A percentile compares a stretch with the other conserved stretches of the same genome.
Conservation (phyloP, 2,888 invertebrate genomes). For the Eilema sororculum region DNA sequence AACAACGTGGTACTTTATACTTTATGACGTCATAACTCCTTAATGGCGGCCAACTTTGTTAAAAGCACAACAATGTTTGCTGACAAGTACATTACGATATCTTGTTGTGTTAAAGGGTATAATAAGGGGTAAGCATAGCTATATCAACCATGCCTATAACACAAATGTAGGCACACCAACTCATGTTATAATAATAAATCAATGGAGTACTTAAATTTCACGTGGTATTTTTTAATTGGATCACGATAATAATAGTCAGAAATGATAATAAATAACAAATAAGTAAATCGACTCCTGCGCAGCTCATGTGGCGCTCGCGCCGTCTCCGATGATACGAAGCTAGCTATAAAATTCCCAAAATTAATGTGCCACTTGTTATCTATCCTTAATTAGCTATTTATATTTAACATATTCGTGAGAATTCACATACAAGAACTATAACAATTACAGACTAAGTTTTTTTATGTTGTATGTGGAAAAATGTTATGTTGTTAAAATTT, state of each 20-base stretch:
- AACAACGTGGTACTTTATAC: conserved; percentile 26
- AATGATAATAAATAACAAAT: conserved; percentile 23
- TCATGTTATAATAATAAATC: not conserved
- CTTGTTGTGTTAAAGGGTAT: conserved; percentile 1
- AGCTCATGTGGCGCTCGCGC: conserved; percentile 34
- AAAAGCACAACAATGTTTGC: conserved; percentile 8
- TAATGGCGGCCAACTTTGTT: conserved; percentile 20
- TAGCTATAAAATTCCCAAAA: conserved; percentile 57
- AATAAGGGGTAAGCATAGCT: not conserved
- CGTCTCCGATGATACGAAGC: conserved; percentile 23
- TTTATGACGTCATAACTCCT: conserved; percentile 32
- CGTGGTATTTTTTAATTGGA: not conserved
- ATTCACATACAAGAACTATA: conserved; percentile 58
- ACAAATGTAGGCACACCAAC: not conserved
- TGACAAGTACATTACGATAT: not conserved
- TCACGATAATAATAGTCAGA: conserved; percentile 4
- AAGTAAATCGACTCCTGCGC: conserved; percentile 31
- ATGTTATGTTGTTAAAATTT: conserved; percentile 43
- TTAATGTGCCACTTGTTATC: conserved; percentile 65
- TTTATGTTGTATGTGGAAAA: conserved; percentile 41
- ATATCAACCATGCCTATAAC: too few relatives aligned
- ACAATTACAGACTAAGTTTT: conserved; percentile 66
- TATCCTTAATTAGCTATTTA: conserved; percentile 63
- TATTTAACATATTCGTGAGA: conserved; percentile 67
- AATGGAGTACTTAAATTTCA: not conserved